phyloP scores from a whole-genome alignment of 1,140 invertebrate genomes.

The Drosophila subobscura region DNA sequence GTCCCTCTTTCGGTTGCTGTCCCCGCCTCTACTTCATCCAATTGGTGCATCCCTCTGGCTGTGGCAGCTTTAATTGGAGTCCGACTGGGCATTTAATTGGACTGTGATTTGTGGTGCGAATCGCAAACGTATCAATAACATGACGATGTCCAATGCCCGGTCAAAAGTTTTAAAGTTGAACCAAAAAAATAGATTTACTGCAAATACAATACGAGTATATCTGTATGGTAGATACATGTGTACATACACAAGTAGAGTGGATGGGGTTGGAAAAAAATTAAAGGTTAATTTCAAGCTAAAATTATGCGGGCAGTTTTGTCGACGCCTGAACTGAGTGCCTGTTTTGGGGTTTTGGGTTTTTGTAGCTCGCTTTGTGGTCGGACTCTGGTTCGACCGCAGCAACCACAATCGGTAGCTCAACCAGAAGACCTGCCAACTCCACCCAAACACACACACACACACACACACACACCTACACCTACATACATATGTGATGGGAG shows the following conservation, averaged over 20 bases:
- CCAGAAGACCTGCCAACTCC: constrained; percentile 44
- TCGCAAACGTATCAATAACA: constrained; percentile 68
- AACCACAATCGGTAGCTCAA: constrained; percentile 54
- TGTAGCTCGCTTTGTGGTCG: constrained; percentile 48
- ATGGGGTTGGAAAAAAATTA: background rate
- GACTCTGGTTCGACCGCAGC: constrained; percentile 25
- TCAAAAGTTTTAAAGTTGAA: constrained; percentile 16
- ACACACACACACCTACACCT: background rate
- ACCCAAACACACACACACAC: constrained; percentile 7
- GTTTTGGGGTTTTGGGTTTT: constrained; percentile 28
- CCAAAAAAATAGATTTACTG: constrained; percentile 1
- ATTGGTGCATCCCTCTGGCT: constrained; percentile 34
- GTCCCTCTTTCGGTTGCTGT: background rate
- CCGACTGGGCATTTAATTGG: constrained; percentile 74
- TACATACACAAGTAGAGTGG: background rate
- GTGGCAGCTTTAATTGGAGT: constrained; percentile 71
- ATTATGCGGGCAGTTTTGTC: constrained; percentile 44
- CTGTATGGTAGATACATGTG: background rate
- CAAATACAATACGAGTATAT: too few species aligned
- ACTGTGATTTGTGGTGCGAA: constrained; percentile 74
- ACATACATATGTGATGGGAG: background rate
- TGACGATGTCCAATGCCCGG: background rate
- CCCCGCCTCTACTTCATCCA: background rate
- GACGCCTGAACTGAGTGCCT: constrained; percentile 22
- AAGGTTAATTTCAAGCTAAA: constrained; percentile 17